phyloP scores from a whole-genome alignment of 2,113 vertebrate species.

The Archocentrus centrarchus region DNA sequence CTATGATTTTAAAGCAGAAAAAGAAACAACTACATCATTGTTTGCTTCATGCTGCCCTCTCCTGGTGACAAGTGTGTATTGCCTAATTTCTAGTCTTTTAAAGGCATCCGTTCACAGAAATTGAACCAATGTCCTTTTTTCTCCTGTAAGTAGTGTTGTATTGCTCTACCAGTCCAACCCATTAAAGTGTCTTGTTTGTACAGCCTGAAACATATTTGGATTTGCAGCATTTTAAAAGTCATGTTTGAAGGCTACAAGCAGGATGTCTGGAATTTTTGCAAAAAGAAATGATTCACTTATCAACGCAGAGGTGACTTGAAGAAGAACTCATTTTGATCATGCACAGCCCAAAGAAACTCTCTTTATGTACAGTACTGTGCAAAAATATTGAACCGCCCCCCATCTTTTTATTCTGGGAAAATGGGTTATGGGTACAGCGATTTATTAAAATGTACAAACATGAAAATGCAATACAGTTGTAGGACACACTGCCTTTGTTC shows the following conservation, averaged over 20 bases:
- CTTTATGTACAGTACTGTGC: too few species aligned
- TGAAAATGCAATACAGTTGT: neutral
- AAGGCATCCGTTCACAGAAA: neutral
- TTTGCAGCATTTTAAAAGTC: too few species aligned
- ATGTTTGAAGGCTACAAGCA: too few species aligned
- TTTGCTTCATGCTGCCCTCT: neutral
- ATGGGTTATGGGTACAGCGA: neutral
- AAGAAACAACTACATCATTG: neutral
- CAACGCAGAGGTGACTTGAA: neutral
- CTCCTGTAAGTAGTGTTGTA: neutral
- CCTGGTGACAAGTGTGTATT: neutral
- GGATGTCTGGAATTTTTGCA: neutral
- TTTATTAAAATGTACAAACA: neutral
- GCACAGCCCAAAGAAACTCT: neutral
- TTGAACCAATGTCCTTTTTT: neutral
- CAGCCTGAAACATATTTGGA: too few species aligned
- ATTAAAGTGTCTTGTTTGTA: too few species aligned
- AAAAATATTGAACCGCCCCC: neutral
- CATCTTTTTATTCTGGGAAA: neutral
- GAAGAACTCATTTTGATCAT: neutral
- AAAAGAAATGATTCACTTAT: neutral
- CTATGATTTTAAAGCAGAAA: neutral
- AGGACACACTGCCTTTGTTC: neutral
- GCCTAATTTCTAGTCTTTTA: neutral
- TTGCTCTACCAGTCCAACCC: neutral